A percentile compares a stretch with the other conserved stretches of the same genome.
These are phyloP conservation scores for Archips crataeganus DNA, from an alignment of 2,888 invertebrate genomes.

Conservation along the genomic window DNA sequence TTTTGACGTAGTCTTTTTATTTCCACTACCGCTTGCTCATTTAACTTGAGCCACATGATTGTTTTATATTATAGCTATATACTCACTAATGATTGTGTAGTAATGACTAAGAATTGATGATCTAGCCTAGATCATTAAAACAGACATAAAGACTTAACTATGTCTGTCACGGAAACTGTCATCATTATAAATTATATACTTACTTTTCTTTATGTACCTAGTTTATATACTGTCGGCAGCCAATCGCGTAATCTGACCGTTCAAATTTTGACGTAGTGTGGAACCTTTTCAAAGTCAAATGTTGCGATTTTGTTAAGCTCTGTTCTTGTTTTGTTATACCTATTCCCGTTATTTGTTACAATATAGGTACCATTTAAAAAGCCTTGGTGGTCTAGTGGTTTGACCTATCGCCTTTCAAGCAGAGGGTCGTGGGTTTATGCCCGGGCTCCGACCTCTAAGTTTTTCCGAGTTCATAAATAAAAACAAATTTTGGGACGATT, in stretches of 20 bases:
- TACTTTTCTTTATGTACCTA: conserved; percentile 24
- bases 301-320: neutral
- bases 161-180: conserved; percentile 33
- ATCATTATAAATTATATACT: conserved; percentile 26
- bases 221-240: neutral
- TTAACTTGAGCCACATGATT: conserved; percentile 24
- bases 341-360: too few species aligned
- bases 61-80: conserved; percentile 42
- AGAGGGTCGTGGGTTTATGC: too few species aligned
- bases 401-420: too few species aligned
- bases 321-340: too few species aligned
- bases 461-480: too few species aligned
- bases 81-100: conserved; percentile 43
- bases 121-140: conserved; percentile 37
- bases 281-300: neutral
- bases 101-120: conserved; percentile 44
- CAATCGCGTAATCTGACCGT: neutral
- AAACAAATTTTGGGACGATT: too few species aligned
- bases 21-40: neutral
- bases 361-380: too few species aligned
- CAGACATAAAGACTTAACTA: conserved; percentile 33
- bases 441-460: too few species aligned
- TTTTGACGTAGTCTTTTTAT: too few species aligned
- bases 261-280: neutral
- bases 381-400: too few species aligned